These are phyloP conservation scores for Busseola fusca DNA, from an alignment of 2,888 invertebrate species.

Conservation along the genomic window DNA sequence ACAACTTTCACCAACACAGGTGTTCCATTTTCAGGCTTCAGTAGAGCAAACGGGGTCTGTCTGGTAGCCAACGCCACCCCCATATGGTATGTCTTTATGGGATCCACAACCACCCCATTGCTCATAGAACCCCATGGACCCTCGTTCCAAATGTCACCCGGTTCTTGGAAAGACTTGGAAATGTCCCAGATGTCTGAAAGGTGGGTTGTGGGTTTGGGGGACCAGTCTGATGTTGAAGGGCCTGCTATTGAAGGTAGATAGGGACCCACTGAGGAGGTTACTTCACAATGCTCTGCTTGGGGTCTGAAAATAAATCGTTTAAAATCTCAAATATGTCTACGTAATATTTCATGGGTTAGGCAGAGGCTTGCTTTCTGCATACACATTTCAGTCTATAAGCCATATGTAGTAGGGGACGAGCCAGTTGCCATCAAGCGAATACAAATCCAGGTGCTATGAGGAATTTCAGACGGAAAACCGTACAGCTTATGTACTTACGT, in stretches of 20 bases:
- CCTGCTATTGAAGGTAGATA: constrained; percentile 69
- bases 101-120: constrained; percentile 91
- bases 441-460: not conserved
- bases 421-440: not conserved
- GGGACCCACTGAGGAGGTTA: constrained; percentile 80
- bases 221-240: constrained; percentile 65
- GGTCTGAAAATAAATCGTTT: constrained; percentile 58
- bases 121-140: constrained; percentile 68
- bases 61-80: constrained; percentile 90
- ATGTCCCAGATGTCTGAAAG: constrained; percentile 64
- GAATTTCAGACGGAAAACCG: not conserved
- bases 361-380: too few species aligned
- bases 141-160: constrained; percentile 66
- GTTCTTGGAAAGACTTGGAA: constrained; percentile 62
- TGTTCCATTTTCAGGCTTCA: constrained; percentile 91
- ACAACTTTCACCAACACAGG: constrained; percentile 92
- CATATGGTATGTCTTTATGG: constrained; percentile 92
- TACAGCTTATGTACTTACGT: too few species aligned
- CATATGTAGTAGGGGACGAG: not conserved
- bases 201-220: constrained; percentile 48
- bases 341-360: too few species aligned
- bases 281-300: constrained; percentile 78
- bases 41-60: constrained; percentile 92
- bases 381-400: not conserved
- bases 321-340: too few species aligned